A percentile compares a stretch with the other conserved stretches of the same genome.
Conservation (phyloP, 2,797 vertebrate species). For the Macropodus opercularis region DNA sequence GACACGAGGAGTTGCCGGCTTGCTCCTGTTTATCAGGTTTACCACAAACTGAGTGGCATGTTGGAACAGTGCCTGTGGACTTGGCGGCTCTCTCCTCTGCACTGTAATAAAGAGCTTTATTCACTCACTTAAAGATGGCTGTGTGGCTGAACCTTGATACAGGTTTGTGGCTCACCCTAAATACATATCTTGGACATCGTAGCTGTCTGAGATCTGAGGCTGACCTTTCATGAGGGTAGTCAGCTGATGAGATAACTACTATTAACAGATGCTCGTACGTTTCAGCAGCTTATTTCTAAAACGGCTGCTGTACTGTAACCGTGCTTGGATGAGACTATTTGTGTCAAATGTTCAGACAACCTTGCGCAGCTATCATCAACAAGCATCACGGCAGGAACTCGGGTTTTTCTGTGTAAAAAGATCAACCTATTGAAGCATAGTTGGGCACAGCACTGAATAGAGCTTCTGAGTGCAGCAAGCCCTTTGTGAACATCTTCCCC, state of each 20-base stretch:
- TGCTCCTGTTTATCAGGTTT: conserved; percentile 58
- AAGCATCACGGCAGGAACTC: conserved; percentile 37
- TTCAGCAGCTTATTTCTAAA: conserved; percentile 27
- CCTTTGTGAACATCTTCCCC: conserved; percentile 78
- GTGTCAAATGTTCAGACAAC: conserved; percentile 36
- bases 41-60: conserved; percentile 52
- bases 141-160: conserved; percentile 59
- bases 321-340: conserved; percentile 36
- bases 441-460: conserved; percentile 65
- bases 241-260: conserved; percentile 39
- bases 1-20: conserved; percentile 21
- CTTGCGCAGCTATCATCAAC: conserved; percentile 27
- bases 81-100: conserved; percentile 39
- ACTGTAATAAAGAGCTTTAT: conserved; percentile 70
- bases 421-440: conserved; percentile 75
- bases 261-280: conserved; percentile 22
- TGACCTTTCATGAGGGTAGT: conserved; percentile 42
- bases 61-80: conserved; percentile 48
- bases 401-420: conserved; percentile 72
- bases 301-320: conserved; percentile 12
- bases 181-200: conserved; percentile 45
- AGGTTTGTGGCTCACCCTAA: conserved; percentile 67
- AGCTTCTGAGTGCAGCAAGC: conserved; percentile 70
- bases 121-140: conserved; percentile 54
- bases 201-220: conserved; percentile 42